These are phyloP conservation scores for Oscheius sp. DNA, from an alignment of 1,140 invertebrate genomes.

Conservation along the genomic window DNA sequence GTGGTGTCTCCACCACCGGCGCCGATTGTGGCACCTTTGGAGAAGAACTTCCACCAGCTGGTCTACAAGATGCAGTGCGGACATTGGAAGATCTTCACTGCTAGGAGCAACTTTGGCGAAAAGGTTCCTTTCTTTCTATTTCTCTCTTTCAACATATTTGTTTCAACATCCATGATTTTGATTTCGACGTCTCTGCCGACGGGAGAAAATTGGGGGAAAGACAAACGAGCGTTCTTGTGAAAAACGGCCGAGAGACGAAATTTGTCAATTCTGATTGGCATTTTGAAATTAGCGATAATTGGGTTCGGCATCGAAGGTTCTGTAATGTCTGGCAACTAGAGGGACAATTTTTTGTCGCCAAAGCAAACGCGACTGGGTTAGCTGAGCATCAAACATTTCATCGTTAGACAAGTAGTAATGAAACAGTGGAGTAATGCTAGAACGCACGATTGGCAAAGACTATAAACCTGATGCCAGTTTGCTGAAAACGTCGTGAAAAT, in stretches of 20 bases:
- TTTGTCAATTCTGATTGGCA: slow-evolving; percentile 10
- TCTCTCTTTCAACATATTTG: not conserved
- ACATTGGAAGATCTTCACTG: slow-evolving; percentile 38
- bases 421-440: too few relatives aligned
- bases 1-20: slow-evolving; percentile 6
- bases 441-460: too few relatives aligned
- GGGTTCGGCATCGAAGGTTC: too few relatives aligned
- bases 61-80: slow-evolving; percentile 25
- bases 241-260: not conserved
- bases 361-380: too few relatives aligned
- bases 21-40: not conserved
- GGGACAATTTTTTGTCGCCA: slow-evolving; percentile 1
- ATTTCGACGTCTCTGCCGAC: too few relatives aligned
- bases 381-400: too few relatives aligned
- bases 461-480: slow-evolving; percentile 11
- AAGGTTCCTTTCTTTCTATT: slow-evolving; percentile 28
- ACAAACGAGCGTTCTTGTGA: slow-evolving; percentile 15
- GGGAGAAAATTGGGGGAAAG: not conserved
- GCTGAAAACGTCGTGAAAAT: not conserved
- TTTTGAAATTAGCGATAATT: too few relatives aligned
- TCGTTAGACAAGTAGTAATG: too few relatives aligned
- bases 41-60: not conserved
- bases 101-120: slow-evolving; percentile 36
- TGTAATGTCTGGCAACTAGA: not conserved
- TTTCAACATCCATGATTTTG: not conserved